Evolutionary conservation across 2,113 vertebrate genomes (phyloP), one percentile per base, ranked within the genome.

Genomic region (Poeciliopsis retropinna): DNA sequence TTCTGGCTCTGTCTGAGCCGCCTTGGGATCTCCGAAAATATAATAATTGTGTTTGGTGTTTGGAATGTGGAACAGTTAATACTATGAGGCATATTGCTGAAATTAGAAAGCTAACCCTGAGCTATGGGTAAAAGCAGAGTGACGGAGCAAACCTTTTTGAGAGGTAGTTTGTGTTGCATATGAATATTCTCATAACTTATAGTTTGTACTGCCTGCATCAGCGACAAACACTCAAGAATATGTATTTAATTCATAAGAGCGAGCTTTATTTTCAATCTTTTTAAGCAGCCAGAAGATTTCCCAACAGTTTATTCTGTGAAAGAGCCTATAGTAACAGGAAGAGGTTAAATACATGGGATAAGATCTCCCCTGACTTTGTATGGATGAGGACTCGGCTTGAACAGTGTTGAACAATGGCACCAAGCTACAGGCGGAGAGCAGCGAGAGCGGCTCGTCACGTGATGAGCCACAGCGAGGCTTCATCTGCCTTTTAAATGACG

Each of bases 401-500:
- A 64, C 67, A 54, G 37, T 60, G 2, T 64, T 39, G 22, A 6
- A 72, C 51, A n/a, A 54, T 31, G 47, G 75, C 66, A 25, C 60
- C 74, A 61, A 44, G 78, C 83, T 84, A 72, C 69, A 86, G 82
- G 74, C 14, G 8, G 3, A 67, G 77, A 75, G 63, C 34, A 74
- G 81, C 12, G 12, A 70, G 74, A 65, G 44, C 15, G 1, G 60
- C 27, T 19, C 25, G 44, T 79, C 78, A 78, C 9, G 28, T 81
- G 78, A 47, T 17, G 19, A 12, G 7, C 68, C 72, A 77, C 60
- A 54, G 25, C 25, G 14, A 29, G 25, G 30, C 72, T 64, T 80
- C 67, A 67, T 73, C 78, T 80, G 78, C 34, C 30, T 84, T 82
- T 73, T 76, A 64, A 75, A 82, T 32, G 31, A 76, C 72, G 77